These are phyloP conservation scores for Fopius arisanus DNA, from an alignment of 1,140 invertebrate genomes.

Conservation along the genomic window DNA sequence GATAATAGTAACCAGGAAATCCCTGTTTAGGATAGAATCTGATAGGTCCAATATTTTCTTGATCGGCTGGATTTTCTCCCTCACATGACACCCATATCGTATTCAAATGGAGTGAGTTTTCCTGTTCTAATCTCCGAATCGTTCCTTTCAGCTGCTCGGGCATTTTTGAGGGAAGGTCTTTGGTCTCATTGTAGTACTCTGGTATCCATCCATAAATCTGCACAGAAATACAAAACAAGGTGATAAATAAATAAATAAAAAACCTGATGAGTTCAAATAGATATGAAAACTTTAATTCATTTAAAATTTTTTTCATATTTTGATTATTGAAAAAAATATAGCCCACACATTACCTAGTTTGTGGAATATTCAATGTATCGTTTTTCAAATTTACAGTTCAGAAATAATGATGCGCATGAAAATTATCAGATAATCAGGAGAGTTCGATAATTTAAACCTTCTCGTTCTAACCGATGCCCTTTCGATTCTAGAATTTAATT, in stretches of 20 bases:
- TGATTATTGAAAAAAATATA: too few relatives aligned
- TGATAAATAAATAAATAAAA: constrained; percentile 41
- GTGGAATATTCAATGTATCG: too few relatives aligned
- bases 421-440: too few relatives aligned
- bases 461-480: too few relatives aligned
- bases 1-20: constrained; percentile 85
- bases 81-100: constrained; percentile 89
- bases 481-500: too few relatives aligned
- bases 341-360: too few relatives aligned
- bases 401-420: too few relatives aligned
- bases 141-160: constrained; percentile 62
- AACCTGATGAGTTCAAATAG: background rate
- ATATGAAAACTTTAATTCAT: too few relatives aligned
- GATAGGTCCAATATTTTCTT: constrained; percentile 85
- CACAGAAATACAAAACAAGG: constrained; percentile 21
- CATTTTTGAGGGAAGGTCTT: constrained; percentile 66
- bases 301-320: too few relatives aligned
- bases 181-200: constrained; percentile 73
- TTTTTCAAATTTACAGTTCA: too few relatives aligned
- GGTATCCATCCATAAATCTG: constrained; percentile 81
- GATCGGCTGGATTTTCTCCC: constrained; percentile 88
- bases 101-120: constrained; percentile 68
- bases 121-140: constrained; percentile 64
- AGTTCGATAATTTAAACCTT: too few relatives aligned
- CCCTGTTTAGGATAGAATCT: constrained; percentile 72